Evolutionary conservation across 2,797 vertebrate species (phyloP), one percentile per base, ranked within the genome.

Genomic region (Neosilurus hyrtlii): DNA sequence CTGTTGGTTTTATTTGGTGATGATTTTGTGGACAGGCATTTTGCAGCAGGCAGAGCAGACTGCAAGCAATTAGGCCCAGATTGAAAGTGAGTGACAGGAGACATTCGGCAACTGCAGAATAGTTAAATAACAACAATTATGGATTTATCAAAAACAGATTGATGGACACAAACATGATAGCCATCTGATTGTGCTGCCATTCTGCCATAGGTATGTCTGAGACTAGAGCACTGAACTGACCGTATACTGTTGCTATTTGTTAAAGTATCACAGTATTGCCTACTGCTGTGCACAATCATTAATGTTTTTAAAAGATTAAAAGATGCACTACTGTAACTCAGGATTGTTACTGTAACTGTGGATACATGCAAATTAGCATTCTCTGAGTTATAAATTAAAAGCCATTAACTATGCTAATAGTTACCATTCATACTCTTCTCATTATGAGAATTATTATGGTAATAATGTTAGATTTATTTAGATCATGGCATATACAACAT

Each of bases 1-100:
- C 81, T 87, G 84, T 86, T 90, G 89, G 88, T 35, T 84, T 86
- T 89, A 82, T 88, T 80, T 88, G 85, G 82, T 87, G 88, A 65
- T 72, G 9, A 16, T 62, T 68, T 59, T 83, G 71, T 35, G 62
- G 74, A 61, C 79, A 81, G 85, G 68, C 20, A 4, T 61, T 83
- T 83, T 83, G 43, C 67, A 54, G 68, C 68, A 79, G 74, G 73
- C 82, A 67, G 24, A 79, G 65, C 79, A 83, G 80, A 86, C 63
- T 56, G 59, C 85, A 88, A 87, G 86, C 87, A 88, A 86, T 73
- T 67, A 88, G 83, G 85, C 63, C 82, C 76, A 82, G 80, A 83
- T 59, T 85, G 67, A 65, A 79, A 49, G 68, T 78, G 59, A 84
- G 73, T 86, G 87, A 76, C 81, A 74, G 82, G 73, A 82, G 56